A percentile compares a stretch with the other conserved stretches of the same genome.
phyloP scores from a whole-genome alignment of 2,113 vertebrate species.

The Hippolais icterina region DNA sequence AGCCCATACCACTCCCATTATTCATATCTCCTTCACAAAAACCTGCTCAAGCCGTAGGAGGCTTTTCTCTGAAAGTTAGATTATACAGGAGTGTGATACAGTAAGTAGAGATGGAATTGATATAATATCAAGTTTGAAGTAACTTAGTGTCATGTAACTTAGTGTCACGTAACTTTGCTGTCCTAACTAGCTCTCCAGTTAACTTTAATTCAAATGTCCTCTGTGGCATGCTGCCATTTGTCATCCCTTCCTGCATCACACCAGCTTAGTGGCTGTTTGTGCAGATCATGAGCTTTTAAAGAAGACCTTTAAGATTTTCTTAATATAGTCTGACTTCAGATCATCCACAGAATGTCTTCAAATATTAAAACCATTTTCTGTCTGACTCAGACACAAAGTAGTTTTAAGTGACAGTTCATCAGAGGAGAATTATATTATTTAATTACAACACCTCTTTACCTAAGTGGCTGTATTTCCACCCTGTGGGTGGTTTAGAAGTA shows the following conservation, averaged over 20 bases:
- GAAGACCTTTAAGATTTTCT: not conserved
- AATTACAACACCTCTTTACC: not conserved
- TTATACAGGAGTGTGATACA: not conserved
- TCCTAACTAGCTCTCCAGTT: not conserved
- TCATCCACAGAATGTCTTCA: not conserved
- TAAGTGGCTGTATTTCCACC: not conserved
- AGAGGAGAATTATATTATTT: not conserved
- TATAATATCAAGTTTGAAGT: not conserved
- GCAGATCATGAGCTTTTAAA: not conserved
- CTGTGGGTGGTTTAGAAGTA: not conserved
- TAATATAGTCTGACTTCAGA: not conserved
- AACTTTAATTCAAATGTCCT: not conserved
- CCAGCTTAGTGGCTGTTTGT: not conserved
- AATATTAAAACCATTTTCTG: not conserved
- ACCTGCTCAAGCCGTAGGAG: not conserved
- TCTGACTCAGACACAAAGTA: constrained; percentile 6
- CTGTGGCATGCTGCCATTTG: not conserved
- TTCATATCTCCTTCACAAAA: not conserved
- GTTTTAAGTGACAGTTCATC: not conserved
- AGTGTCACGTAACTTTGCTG: not conserved
- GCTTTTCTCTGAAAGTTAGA: not conserved
- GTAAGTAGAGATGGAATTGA: not conserved
- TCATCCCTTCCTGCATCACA: not conserved
- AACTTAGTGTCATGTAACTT: not conserved
- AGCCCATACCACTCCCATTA: not conserved